phyloP scores from a whole-genome alignment of 64 coral and sea anemone species.

The Cladopsammia gracilis region DNA sequence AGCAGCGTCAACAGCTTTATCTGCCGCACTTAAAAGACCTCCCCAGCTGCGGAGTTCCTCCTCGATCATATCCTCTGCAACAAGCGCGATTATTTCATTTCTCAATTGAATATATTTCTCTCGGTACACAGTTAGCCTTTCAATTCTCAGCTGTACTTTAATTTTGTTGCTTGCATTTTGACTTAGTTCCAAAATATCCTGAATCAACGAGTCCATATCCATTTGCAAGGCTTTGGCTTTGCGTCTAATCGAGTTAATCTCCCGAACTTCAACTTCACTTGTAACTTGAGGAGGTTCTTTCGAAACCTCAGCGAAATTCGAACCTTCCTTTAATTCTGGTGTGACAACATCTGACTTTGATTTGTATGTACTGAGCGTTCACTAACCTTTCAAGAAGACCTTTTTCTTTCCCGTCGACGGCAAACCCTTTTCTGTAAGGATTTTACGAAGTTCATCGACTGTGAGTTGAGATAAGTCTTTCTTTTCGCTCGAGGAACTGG shows the following conservation, averaged over 20 bases:
- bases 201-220: conserved; percentile 30
- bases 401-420: no score
- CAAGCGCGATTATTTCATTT: conserved; percentile 5
- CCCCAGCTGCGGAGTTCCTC: conserved; percentile 19
- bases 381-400: no score
- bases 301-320: not conserved
- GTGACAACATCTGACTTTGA: no score
- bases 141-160: conserved; percentile 31
- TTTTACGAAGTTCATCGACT: no score
- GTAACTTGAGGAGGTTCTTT: not conserved
- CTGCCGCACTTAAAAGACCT: conserved; percentile 34
- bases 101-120: conserved; percentile 25
- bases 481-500: no score
- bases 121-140: conserved; percentile 21
- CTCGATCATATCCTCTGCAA: conserved; percentile 24
- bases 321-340: not conserved
- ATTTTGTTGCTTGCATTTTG: conserved; percentile 12
- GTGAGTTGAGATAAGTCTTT: no score
- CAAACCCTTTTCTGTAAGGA: no score
- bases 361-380: no score
- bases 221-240: no score
- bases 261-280: no score
- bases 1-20: conserved; percentile 49
- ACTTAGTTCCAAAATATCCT: conserved; percentile 3
- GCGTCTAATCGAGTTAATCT: no score